These are phyloP conservation scores for Antennarius striatus DNA, from an alignment of 2,113 vertebrate species.

Conservation along the genomic window DNA sequence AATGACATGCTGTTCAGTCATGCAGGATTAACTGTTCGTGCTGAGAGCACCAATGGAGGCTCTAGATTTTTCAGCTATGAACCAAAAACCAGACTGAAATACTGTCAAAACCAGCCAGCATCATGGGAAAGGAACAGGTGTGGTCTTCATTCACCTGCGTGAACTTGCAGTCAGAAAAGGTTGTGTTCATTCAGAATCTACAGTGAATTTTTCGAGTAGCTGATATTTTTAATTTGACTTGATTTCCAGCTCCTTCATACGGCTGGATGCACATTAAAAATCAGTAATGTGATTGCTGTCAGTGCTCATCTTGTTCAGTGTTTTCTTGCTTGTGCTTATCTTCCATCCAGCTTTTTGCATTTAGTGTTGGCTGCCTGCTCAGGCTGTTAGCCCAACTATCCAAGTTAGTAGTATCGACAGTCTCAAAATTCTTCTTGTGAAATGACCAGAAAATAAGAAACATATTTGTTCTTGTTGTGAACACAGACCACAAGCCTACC, in stretches of 20 bases:
- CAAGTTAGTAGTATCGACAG: conserved; percentile 11
- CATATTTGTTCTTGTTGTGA: background rate
- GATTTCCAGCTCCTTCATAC: conserved; percentile 55
- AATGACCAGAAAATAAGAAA: conserved; percentile 41
- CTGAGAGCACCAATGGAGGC: conserved; percentile 30
- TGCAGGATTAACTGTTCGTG: conserved; percentile 18
- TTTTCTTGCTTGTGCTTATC: conserved; percentile 73
- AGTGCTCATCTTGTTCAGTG: conserved; percentile 64
- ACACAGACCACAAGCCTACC: background rate
- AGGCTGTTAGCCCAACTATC: conserved; percentile 21
- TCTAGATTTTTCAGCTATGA: conserved; percentile 23
- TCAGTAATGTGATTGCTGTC: conserved; percentile 39
- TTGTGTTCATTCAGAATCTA: conserved; percentile 38
- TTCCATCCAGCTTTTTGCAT: conserved; percentile 71
- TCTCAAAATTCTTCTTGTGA: conserved; percentile 29
- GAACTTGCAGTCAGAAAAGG: conserved; percentile 25
- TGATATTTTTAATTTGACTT: conserved; percentile 32
- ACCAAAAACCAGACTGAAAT: conserved; percentile 1
- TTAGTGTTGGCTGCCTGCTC: conserved; percentile 48
- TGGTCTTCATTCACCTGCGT: conserved; percentile 18
- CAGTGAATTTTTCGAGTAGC: conserved; percentile 32
- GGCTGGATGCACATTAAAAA: conserved; percentile 37
- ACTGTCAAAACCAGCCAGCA: conserved; percentile 21
- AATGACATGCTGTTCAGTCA: background rate
- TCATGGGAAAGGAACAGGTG: conserved; percentile 21